phyloP scores from a whole-genome alignment of 2,113 vertebrate genomes.

The Paradoxurus hermaphroditus region DNA sequence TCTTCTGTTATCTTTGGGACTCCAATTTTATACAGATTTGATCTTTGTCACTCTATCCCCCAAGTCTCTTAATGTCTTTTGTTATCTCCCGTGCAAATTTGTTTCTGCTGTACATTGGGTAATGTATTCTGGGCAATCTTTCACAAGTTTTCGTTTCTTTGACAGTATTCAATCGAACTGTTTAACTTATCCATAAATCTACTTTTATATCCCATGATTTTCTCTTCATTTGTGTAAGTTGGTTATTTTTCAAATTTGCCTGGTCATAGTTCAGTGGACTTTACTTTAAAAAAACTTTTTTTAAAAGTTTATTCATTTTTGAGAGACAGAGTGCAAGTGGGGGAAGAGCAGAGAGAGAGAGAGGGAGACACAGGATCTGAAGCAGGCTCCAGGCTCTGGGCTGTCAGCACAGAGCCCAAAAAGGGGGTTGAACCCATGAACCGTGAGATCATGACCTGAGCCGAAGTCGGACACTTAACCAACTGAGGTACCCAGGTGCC shows the following conservation, averaged over 20 bases:
- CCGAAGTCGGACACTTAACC: too few relatives aligned
- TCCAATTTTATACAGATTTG: not conserved
- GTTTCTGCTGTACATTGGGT: not conserved
- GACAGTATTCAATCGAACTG: not conserved
- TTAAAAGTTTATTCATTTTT: too few relatives aligned
- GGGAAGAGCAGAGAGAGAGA: too few relatives aligned
- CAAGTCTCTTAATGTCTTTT: not conserved
- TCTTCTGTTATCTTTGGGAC: not conserved
- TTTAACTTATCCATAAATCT: not conserved
- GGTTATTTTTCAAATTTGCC: not conserved
- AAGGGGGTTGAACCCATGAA: too few relatives aligned
- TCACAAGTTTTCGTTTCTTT: not conserved
- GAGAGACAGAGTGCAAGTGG: too few relatives aligned
- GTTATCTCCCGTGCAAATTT: not conserved
- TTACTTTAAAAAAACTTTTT: too few relatives aligned
- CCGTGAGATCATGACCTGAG: too few relatives aligned
- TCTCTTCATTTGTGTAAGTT: not conserved
- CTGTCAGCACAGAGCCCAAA: too few relatives aligned
- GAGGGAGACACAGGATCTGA: too few relatives aligned
- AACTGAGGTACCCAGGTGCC: too few relatives aligned
- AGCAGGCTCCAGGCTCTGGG: too few relatives aligned
- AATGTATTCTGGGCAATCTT: not conserved
- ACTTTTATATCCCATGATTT: not conserved
- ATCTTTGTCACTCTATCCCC: not conserved
- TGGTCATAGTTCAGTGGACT: not conserved